These are phyloP conservation scores for Netta rufina DNA, from an alignment of 2,797 vertebrate species.

Conservation along the genomic window DNA sequence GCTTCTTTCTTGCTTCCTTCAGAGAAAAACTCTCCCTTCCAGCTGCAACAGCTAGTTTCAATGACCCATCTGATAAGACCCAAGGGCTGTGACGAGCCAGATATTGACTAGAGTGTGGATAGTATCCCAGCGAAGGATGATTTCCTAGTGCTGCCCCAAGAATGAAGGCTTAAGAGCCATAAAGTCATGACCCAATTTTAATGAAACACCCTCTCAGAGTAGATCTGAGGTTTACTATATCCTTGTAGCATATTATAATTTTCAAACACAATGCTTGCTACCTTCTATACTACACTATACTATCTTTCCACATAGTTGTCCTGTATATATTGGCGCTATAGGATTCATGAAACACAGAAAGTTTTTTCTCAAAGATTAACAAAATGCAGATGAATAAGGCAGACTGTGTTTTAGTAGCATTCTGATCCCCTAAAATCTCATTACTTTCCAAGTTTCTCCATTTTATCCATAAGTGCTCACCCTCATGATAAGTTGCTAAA, in stretches of 20 bases:
- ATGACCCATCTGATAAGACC: background rate
- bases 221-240: background rate
- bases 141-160: fast-evolving
- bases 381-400: background rate
- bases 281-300: background rate
- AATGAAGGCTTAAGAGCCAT: background rate
- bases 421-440: background rate
- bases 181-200: background rate
- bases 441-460: background rate
- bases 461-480: background rate
- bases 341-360: background rate
- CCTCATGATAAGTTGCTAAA: background rate
- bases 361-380: background rate
- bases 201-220: background rate
- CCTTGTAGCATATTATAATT: background rate
- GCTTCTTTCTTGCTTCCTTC: background rate
- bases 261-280: background rate
- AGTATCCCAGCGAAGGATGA: background rate
- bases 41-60: background rate
- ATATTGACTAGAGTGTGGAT: fast-evolving
- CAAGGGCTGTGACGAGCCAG: background rate
- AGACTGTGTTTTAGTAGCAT: background rate
- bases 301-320: background rate
- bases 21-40: background rate
- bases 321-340: background rate